Base-by-base conservation (phyloP, 2,113 vertebrate genomes). In the Tragulus kanchil region DNA sequence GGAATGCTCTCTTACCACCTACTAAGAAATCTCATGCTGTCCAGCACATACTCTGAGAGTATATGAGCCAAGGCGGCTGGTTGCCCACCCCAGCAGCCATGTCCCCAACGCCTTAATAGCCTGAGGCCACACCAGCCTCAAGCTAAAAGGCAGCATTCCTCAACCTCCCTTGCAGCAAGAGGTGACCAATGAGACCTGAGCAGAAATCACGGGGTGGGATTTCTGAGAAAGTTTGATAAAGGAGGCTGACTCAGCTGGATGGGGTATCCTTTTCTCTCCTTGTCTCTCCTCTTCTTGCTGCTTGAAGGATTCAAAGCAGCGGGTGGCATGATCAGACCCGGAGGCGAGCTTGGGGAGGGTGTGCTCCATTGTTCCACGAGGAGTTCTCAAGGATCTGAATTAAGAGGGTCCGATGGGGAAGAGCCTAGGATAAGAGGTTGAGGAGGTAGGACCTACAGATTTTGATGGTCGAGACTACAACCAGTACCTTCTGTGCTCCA, bases 161-260 rank as follows among this genome's bases (percentile, higher is more conserved):
- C 59, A 5, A 28, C 36, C 54, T 58, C 78, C 45, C 59, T 83
- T 71, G 79, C 62, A 90, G 81, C 92, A 89, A 85, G 59, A 95
- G 16, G 67, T 23, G 25, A 82, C 42, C 65, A 58, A 45, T 36
- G 61, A 86, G 28, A 85, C 19, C 6, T 16, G 56, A 88, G 54
- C 25, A 59, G 64, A 93, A 89, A 64, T 45, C 71, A 75, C 2
- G 12, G 58, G 71, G 88, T 50, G 50, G 75, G 45, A 79, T 50
- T 87, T 92, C 56, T 31, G 42, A 90, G 82, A 92, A 83, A 79
- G 65, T 65, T 85, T 85, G 79, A 54, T 59, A 45, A 89, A 87
- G 84, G 28, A 89, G 31, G 42, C 85, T 92, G 85, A 92, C 25
- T 94, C 25, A n/a, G 62, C 54, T 79, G 54, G 61, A 69, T 77